Base-by-base conservation (phyloP, 2,113 vertebrate genomes). In the Otis tarda region DNA sequence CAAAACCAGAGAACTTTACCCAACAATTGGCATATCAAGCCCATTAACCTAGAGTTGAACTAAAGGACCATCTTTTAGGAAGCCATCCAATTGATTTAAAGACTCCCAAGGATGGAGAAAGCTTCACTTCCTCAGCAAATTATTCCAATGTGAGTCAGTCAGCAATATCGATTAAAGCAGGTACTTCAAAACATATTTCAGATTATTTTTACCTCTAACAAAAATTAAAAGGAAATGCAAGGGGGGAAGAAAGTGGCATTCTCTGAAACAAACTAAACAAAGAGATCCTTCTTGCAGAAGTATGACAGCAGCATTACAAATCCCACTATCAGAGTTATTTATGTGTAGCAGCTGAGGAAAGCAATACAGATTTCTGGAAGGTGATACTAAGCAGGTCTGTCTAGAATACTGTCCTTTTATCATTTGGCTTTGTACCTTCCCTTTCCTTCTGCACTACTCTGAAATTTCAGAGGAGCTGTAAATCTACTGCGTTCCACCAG, bases 401-500 rank as follows among this genome's bases (percentile, higher is more conserved):
- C 92, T 89, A 41, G 86, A 94, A 90, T 41, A 88, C 25, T 0
- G 4, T 87, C 76, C 90, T 95, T 96, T 96, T 96, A 92, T 96
- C 93, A 87, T 83, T 45, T 75, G 76, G 85, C 93, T 92, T 92
- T 86, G 85, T 95, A 94, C 82, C 68, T 92, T 95, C 53, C 60
- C 91, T 83, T 95, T 96, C 84, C 83, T 89, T 92, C 79, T 96
- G 83, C 91, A 90, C 45, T 55, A 90, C 88, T 93, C 94, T 90
- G 85, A 96, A 95, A 93, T 93, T 95, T 94, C 88, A 96, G 94
- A 94, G 93, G 83, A 90, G 88, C 59, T 68, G 73, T 96, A 96
- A 95, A 96, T 93, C 92, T 74, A 21, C 84, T 80, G 85, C 85
- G 71, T 94, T 94, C 82, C 23, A 93, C 64, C 31, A 81, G 75